Evolutionary conservation across 2,797 vertebrate species (phyloP), one percentile per base, ranked within the genome.

Genomic region (Odontamblyopus lacepedii): DNA sequence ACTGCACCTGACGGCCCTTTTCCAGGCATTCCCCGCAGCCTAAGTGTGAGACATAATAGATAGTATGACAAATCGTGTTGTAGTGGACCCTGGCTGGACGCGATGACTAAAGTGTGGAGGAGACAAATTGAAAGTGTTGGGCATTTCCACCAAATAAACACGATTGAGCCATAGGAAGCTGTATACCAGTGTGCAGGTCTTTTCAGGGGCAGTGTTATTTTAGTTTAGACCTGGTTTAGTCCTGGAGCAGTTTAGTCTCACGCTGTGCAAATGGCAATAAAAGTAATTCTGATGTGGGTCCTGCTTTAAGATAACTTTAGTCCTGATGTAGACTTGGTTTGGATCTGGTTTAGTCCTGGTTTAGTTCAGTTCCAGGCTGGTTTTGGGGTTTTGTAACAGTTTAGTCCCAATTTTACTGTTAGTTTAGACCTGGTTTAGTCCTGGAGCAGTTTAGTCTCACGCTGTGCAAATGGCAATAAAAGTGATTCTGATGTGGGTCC

Each of bases 1-100:
- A 86, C 88, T 92, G 89, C 91, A 94, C 91, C 91, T 94, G 92
- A 94, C 92, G 77, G 91, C 84, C 79, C 93, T 77, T 93, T 94
- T 94, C 93, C 93, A 93, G 90, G 77, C 85, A 75, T 76, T 72
- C 74, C 56, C 60, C 19, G 19, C 44, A 27, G 9, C 74, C 35
- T 56, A 63, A 59, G 76, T 35, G 64, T 72, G 76, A 64, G 48
- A 78, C 13, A 73, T 29, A 74, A 78, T 66, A 76, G 68, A 72
- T 69, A 79, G 62, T 70, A 70, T 79, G 70, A 73, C 76, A 77
- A 77, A 75, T 50, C 23, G 67, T 71, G 73, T 56, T 38, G 23
- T 32, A 73, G 69, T 48, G 63, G 41, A 66, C 26, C 26, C 6
- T 19, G 64, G 51, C 44, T 66, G 65, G 48, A 32, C 48, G 16